Evolutionary conservation across 2,113 vertebrate genomes (phyloP), one percentile per base, ranked within the genome.

Genomic region (Heteronetta atricapilla): DNA sequence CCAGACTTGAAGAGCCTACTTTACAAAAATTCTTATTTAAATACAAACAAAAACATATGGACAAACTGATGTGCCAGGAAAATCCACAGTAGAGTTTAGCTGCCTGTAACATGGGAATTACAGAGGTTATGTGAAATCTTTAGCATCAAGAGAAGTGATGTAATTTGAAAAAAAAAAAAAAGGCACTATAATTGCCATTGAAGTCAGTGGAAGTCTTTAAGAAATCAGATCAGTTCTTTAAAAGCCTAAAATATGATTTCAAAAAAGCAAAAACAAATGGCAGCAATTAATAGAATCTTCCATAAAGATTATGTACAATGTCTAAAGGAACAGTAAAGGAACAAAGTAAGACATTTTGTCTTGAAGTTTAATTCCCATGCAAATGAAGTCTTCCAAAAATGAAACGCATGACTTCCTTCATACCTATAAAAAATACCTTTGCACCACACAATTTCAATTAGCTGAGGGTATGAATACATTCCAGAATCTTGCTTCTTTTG

Each of bases 391-490:
- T 82, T 82, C 22, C 33, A 53, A 74, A 40, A 34, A 62, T 34
- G 31, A 82, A 56, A 79, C 0, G 6, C 5, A 28, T 12, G 0
- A 44, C 40, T 10, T 70, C 22, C 10, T 26, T 46, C 95, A 84
- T 94, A 99, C 99, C 99, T 98, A 78, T 99, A 99, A 4, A 97
- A 97, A 34, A 99, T 55, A 80, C 98, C 98, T 50, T 98, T 96
- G 93, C 93, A 97, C 98, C 98, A 99, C 42, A 99, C 95, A 44
- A 98, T 95, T 82, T 98, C 98, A 60, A 99, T 95, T 74, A 98
- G 97, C 84, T 99, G 98, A 88, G 96, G 89, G 62, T 94, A 96
- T 52, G 96, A 85, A 78, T 90, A 96, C 17, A 91, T 84, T 7
- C 96, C 96, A 40, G n/a, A 44, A 29, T 96, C 93, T 74, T 97